Evolutionary conservation across 2,797 vertebrate species (phyloP).

Genomic region (Synaphobranchus kaupii): DNA sequence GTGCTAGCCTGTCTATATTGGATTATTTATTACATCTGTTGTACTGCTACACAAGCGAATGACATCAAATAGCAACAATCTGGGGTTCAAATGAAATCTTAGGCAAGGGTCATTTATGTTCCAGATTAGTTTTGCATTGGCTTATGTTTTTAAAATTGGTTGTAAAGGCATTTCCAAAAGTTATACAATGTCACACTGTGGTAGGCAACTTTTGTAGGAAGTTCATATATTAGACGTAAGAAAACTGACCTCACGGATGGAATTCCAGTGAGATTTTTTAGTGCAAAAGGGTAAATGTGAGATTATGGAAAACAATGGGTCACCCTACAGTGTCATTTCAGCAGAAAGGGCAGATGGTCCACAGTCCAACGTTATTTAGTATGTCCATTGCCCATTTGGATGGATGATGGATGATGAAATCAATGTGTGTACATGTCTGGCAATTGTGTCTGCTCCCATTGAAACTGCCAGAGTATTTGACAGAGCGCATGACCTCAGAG

Average conservation of each 20-base stretch:
- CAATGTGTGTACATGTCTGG: not conserved
- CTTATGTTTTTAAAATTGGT: not conserved
- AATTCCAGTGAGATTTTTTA: not conserved
- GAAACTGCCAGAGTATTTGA: conserved; percentile 3
- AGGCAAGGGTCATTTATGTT: not conserved
- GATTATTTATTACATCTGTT: too few species aligned
- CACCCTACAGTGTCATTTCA: not conserved
- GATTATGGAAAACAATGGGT: not conserved
- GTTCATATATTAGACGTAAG: not conserved
- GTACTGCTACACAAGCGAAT: too few species aligned
- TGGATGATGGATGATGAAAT: not conserved
- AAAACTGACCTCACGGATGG: not conserved
- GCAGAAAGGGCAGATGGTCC: not conserved
- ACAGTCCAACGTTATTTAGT: not conserved
- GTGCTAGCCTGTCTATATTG: too few species aligned
- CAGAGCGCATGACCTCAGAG: not conserved
- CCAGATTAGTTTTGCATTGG: not conserved
- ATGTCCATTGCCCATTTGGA: not conserved
- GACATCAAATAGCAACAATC: not conserved
- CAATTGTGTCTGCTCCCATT: not conserved
- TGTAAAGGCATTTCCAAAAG: not conserved
- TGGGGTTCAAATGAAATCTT: not conserved
- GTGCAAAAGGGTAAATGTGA: not conserved
- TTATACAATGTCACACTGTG: not conserved
- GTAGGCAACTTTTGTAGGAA: not conserved